Evolutionary conservation across 2,113 vertebrate genomes (phyloP).

Genomic region (Dryoscopus gambensis): DNA sequence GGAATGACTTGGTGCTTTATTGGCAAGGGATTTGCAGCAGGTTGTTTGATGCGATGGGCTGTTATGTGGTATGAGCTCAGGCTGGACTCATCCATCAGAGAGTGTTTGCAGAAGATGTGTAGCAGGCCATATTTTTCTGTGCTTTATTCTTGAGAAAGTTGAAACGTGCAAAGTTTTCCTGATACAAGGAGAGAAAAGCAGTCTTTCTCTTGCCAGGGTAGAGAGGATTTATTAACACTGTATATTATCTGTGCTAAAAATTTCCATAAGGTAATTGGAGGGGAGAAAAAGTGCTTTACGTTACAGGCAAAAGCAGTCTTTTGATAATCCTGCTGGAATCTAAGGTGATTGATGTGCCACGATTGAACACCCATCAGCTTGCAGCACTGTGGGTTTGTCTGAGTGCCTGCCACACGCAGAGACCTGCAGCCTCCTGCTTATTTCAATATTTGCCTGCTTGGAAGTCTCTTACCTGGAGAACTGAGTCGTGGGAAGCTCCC

Average conservation of each 20-base stretch:
- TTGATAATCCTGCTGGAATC: not conserved
- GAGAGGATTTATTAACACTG: slow-evolving; percentile 11
- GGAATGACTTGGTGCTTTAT: not conserved
- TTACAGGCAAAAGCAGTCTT: not conserved
- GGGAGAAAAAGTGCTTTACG: not conserved
- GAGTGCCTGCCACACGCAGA: not conserved
- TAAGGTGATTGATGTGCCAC: not conserved
- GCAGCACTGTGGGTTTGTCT: not conserved
- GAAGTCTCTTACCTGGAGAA: not conserved
- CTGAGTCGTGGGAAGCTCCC: not conserved
- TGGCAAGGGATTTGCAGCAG: not conserved
- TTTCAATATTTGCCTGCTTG: not conserved
- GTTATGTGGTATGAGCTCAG: not conserved
- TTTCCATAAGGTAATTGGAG: slow-evolving; percentile 43
- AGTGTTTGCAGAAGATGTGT: not conserved
- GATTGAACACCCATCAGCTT: not conserved
- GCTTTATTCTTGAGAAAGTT: not conserved
- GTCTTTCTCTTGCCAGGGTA: not conserved
- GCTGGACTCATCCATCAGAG: not conserved
- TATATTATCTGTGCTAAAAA: not conserved
- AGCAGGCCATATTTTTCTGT: not conserved
- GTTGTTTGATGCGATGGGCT: not conserved
- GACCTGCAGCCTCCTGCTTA: not conserved
- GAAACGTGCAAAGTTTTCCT: not conserved
- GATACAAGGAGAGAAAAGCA: not conserved